These are phyloP conservation scores for Ctenopoma kingsleyae DNA, from an alignment of 2,797 vertebrate genomes.

Conservation along the genomic window DNA sequence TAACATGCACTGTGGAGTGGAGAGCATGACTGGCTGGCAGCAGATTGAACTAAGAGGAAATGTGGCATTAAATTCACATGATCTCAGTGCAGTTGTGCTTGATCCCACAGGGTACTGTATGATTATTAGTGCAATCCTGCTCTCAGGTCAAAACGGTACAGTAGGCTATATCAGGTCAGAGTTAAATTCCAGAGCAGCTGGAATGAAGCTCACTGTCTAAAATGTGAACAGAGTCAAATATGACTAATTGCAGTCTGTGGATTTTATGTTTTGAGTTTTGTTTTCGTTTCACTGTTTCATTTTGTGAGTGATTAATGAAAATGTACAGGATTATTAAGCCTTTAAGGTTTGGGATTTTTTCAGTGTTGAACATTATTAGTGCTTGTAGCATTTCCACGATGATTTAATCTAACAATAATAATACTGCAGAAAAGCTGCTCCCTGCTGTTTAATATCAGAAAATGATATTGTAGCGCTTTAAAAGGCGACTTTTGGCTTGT, in stretches of 20 bases:
- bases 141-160: conserved; percentile 14
- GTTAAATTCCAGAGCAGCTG: conserved; percentile 38
- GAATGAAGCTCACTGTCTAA: conserved; percentile 26
- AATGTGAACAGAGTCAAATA: conserved; percentile 25
- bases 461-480: conserved; percentile 31
- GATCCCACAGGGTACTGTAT: conserved; percentile 42
- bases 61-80: conserved; percentile 59
- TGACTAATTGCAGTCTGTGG: conserved; percentile 4
- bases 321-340: conserved; percentile 22
- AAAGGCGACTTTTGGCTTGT: conserved; percentile 43
- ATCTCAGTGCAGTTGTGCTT: conserved; percentile 35
- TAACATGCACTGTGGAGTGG: conserved; percentile 33
- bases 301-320: conserved; percentile 24
- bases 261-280: conserved; percentile 11
- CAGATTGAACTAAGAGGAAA: conserved; percentile 56
- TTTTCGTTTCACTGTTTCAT: conserved; percentile 5
- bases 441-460: conserved; percentile 55
- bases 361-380: conserved; percentile 7
- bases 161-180: conserved; percentile 6
- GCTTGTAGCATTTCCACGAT: neutral
- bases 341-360: conserved; percentile 19
- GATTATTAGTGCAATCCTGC: conserved; percentile 48
- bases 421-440: conserved; percentile 36
- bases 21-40: conserved; percentile 26
- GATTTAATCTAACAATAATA: conserved; percentile 23